phyloP scores from a whole-genome alignment of 1,140 invertebrate genomes.

The Nephotettix cincticeps region DNA sequence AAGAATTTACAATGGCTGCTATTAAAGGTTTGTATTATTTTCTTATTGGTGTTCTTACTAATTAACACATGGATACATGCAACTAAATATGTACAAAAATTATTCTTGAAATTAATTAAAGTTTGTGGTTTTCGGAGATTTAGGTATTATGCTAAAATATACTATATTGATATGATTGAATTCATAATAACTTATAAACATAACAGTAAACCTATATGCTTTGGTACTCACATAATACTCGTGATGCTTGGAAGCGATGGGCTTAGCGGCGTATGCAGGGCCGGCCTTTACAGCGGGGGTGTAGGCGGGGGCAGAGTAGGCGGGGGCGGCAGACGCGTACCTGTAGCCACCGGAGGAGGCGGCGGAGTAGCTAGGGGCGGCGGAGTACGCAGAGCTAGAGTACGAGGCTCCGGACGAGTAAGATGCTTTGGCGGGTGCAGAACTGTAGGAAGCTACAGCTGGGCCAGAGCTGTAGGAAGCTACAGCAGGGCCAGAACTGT shows the following conservation, averaged over 20 bases:
- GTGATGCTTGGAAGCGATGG: constrained; percentile 35
- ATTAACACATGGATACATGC: too few relatives aligned
- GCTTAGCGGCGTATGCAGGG: constrained; percentile 31
- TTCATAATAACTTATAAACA: too few relatives aligned
- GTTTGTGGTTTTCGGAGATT: too few relatives aligned
- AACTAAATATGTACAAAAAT: too few relatives aligned
- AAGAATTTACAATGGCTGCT: too few relatives aligned
- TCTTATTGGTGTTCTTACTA: too few relatives aligned
- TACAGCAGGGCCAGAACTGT: not conserved
- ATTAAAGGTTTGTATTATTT: too few relatives aligned
- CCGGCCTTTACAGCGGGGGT: constrained; percentile 25
- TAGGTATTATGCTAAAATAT: too few relatives aligned
- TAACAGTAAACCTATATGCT: not conserved
- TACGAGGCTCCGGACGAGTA: not conserved
- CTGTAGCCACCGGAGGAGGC: constrained; percentile 17
- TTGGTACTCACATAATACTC: constrained; percentile 39
- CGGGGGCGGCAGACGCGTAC: constrained; percentile 10
- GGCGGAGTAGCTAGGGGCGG: constrained; percentile 2
- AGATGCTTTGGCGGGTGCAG: not conserved
- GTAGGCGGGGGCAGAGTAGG: constrained; percentile 26
- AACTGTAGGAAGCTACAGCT: not conserved
- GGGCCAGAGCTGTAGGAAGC: constrained; percentile 7
- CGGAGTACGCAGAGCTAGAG: constrained; percentile 17
- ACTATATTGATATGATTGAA: too few relatives aligned
- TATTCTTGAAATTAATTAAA: too few relatives aligned